Evolutionary conservation across 2,888 invertebrate species (phyloP).

Genomic region (Barypeithes pellucidus): DNA sequence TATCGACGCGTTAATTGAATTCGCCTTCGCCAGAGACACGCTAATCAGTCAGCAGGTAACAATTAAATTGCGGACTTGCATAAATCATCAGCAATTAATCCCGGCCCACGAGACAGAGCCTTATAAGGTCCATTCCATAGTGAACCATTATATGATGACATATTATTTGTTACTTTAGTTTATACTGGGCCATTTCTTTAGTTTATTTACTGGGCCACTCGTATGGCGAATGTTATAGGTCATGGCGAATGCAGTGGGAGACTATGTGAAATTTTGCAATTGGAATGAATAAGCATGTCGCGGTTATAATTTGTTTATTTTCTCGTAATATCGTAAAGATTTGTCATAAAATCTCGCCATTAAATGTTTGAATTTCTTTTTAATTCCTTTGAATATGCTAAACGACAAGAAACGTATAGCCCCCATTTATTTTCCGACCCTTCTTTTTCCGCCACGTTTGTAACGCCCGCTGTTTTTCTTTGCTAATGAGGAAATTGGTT

Average conservation of each 20-base stretch:
- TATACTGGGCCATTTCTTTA: background rate
- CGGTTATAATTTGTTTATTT: too few species aligned
- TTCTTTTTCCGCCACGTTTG: background rate
- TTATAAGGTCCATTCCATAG: constrained; percentile 9
- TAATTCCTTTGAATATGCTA: background rate
- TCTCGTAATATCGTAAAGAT: background rate
- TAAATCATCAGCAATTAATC: constrained; percentile 37
- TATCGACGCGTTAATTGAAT: constrained; percentile 4
- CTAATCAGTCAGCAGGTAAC: constrained; percentile 14
- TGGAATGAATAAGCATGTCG: too few species aligned
- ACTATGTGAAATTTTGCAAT: background rate
- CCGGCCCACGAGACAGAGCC: constrained; percentile 15
- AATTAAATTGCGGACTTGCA: constrained; percentile 36
- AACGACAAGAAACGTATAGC: background rate
- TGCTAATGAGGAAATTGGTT: background rate
- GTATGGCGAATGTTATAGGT: background rate
- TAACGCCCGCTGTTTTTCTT: background rate
- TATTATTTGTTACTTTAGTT: background rate
- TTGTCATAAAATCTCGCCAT: background rate
- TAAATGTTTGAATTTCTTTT: background rate
- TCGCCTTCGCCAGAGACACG: background rate
- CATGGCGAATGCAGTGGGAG: background rate
- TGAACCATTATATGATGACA: background rate
- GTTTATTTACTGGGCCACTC: too few species aligned
- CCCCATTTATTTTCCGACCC: background rate